Percentiles rank a stretch among this genome's conserved stretches.
phyloP scores from a whole-genome alignment of 1,140 invertebrate species.

The Leucophenga varia region DNA sequence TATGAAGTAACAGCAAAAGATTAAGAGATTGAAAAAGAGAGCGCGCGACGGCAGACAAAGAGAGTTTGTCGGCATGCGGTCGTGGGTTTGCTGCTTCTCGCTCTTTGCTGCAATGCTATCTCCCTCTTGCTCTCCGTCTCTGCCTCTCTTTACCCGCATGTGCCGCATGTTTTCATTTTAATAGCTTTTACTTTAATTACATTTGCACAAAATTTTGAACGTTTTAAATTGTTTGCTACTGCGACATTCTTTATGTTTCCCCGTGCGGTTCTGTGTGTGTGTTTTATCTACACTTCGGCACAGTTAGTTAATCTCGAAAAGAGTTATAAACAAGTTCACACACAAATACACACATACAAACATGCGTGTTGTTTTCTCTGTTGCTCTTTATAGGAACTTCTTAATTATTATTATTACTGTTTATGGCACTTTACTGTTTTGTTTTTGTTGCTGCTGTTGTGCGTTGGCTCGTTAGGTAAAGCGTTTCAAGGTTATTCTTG shows the following conservation, averaged over 20 bases:
- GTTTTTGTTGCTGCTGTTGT: conserved; percentile 10
- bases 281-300: conserved; percentile 5
- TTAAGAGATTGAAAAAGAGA: conserved; percentile 11
- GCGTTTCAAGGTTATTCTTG: conserved; percentile 27
- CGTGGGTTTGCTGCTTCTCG: conserved; percentile 8
- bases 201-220: conserved; percentile 10
- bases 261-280: conserved; percentile 1
- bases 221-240: conserved; percentile 10
- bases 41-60: background rate
- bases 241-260: background rate
- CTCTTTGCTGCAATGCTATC: no score
- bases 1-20: no score
- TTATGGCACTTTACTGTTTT: conserved; percentile 22
- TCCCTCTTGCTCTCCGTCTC: no score
- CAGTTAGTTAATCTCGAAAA: conserved; percentile 15
- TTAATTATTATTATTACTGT: conserved; percentile 23
- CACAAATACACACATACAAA: no score
- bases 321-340: conserved; percentile 1
- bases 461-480: conserved; percentile 4
- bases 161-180: background rate
- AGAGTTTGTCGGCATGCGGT: conserved; percentile 1
- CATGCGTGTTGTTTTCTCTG: conserved; percentile 24
- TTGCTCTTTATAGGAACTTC: conserved; percentile 8
- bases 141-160: no score
- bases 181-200: conserved; percentile 16